These are phyloP conservation scores for Oligia fasciuncula DNA, from an alignment of 2,888 invertebrate species.

Conservation along the genomic window DNA sequence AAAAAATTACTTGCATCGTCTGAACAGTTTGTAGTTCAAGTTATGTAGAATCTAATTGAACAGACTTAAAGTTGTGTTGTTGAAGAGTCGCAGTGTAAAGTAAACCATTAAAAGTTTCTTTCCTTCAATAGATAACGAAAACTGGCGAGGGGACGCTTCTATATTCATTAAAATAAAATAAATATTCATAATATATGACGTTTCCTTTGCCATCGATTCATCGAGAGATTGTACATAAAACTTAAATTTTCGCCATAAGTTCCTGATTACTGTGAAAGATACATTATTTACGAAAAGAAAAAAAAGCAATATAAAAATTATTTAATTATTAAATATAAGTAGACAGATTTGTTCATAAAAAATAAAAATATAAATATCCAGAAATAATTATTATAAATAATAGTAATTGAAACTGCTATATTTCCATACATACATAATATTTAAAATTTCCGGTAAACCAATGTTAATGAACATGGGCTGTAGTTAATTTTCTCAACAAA, in stretches of 20 bases:
- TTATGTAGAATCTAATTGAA: not conserved
- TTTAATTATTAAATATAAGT: no score
- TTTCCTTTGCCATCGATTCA: conserved; percentile 22
- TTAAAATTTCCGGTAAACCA: not conserved
- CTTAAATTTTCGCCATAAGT: conserved; percentile 38
- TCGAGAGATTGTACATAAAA: conserved; percentile 40
- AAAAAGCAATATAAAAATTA: conserved; percentile 46
- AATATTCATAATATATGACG: not conserved
- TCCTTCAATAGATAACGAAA: conserved; percentile 49
- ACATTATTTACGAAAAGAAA: conserved; percentile 38
- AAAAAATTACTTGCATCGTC: not conserved
- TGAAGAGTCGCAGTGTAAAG: conserved; percentile 17
- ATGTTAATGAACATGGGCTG: conserved; percentile 7
- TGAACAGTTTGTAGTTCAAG: not conserved
- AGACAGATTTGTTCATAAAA: conserved; percentile 9
- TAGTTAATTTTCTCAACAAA: conserved; percentile 37
- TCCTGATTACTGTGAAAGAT: conserved; percentile 46
- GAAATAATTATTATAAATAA: conserved; percentile 33
- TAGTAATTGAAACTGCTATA: not conserved
- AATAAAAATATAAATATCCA: not conserved
- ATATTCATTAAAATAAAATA: not conserved
- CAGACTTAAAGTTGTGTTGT: not conserved
- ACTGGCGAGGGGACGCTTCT: conserved; percentile 51
- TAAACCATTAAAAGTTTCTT: conserved; percentile 46
- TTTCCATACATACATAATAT: not conserved